Evolutionary conservation across 2,113 vertebrate genomes (phyloP).

Genomic region (Osmerus mordax): DNA sequence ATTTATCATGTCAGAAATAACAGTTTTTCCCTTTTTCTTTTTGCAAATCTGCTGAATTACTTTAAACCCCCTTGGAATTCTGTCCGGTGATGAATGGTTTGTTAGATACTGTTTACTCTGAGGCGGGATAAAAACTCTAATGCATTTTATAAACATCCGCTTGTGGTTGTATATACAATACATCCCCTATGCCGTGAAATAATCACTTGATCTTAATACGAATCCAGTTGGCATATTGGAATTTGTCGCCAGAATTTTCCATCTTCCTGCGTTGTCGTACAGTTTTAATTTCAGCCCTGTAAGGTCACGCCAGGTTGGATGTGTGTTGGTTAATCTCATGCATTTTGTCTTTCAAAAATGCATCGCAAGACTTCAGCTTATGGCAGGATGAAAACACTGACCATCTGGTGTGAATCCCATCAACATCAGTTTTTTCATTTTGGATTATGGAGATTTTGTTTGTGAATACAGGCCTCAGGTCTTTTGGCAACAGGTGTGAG

Average conservation of each 20-base stretch:
- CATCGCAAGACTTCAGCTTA: neutral
- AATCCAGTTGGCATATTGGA: no score
- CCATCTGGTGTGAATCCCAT: slow-evolving; percentile 15
- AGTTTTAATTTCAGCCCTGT: slow-evolving; percentile 23
- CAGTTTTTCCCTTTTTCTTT: slow-evolving; percentile 17
- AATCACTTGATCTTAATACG: no score
- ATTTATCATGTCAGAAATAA: slow-evolving; percentile 32
- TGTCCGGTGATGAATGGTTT: neutral
- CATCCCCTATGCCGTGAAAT: no score
- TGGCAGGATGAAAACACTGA: slow-evolving; percentile 7
- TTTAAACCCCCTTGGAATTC: neutral
- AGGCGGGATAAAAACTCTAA: no score
- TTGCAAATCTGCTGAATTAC: neutral
- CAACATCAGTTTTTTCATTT: slow-evolving; percentile 7
- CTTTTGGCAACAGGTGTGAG: neutral
- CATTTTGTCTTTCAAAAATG: slow-evolving; percentile 14
- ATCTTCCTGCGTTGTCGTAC: no score
- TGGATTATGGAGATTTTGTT: neutral
- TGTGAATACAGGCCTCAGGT: neutral
- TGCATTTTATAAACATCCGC: no score
- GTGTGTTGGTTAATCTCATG: slow-evolving; percentile 20
- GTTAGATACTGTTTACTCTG: neutral
- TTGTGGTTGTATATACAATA: no score
- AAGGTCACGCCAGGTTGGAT: slow-evolving; percentile 19
- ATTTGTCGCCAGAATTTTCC: no score